Conservation (phyloP, 2,113 vertebrate genomes). For the Nothocercus nigrocapillus region DNA sequence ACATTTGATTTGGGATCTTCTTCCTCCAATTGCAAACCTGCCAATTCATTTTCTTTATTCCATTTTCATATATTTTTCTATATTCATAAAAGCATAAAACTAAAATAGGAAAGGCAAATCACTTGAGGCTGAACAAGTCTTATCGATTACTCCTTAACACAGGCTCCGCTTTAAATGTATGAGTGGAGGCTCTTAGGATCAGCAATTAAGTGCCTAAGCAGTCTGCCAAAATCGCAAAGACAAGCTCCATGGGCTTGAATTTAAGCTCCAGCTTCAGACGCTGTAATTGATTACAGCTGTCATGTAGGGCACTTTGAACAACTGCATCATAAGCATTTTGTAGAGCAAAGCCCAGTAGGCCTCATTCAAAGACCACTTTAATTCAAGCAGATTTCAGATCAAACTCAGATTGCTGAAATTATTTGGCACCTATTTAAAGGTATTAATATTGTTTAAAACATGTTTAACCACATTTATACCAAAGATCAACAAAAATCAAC, state of each 20-base stretch:
- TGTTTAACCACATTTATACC: not conserved
- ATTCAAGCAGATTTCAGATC: not conserved
- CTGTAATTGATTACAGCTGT: not conserved
- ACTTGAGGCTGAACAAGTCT: not conserved
- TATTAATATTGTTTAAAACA: not conserved
- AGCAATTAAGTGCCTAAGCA: not conserved
- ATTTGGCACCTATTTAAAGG: not conserved
- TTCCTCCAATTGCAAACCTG: not conserved
- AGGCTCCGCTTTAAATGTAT: not conserved
- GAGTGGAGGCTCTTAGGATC: not conserved
- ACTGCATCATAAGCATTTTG: not conserved
- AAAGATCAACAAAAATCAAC: not conserved
- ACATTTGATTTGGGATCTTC: not conserved
- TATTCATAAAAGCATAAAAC: not conserved
- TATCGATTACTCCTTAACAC: not conserved
- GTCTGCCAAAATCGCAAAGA: not conserved
- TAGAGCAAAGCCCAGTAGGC: not conserved
- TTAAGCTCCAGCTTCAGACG: not conserved
- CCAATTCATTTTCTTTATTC: not conserved
- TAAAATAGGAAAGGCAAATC: not conserved
- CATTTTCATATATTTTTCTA: not conserved
- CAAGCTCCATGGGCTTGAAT: not conserved
- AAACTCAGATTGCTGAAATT: not conserved
- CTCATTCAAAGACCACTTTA: not conserved
- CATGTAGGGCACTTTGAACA: not conserved